Evolutionary conservation across 2,888 invertebrate species (phyloP), one percentile per base, ranked within the genome.

Genomic region (Aporophyla nigra): DNA sequence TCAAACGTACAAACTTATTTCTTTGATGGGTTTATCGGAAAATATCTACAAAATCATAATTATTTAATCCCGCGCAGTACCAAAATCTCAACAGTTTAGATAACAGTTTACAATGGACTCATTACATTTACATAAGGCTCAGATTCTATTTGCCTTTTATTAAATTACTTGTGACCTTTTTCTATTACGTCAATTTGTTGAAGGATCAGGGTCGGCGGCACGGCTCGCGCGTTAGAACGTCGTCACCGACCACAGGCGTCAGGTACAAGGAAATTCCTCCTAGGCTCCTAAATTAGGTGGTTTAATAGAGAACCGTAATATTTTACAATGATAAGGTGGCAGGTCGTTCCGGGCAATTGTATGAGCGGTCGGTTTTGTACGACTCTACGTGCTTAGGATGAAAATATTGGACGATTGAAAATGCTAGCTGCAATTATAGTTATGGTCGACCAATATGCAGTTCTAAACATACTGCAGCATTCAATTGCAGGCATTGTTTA

Each of bases 81-180:
- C 62, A 33, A 43, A 58, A 63, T 24, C 40, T 40, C 19, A 14
- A n/a, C n/a, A n/a, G n/a, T n/a, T n/a, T n/a, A n/a, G 54, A 72
- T 79, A 76, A 77, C 77, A n/a, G 56, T 80, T 68, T 61, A 73
- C 76, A 74, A 79, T 77, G 61, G 56, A 49, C 70, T 71, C 71
- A 54, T 43, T 43, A 63, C 27, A 80, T 86, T 77, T 82, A 80
- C 86, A 77, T 83, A 85, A 72, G 51, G 51, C 54, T 40, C 67
- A 63, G 59, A 76, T 70, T 82, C 63, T 75, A 79, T 85, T 76
- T 74, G 65, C 53, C 24, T 58, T 78, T 84, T 83, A 82, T 80
- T 83, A 66, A 83, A 83, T 86, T 63, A 78, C 75, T 78, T 80
- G 78, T 74, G 83, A 81, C 78, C 85, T 81, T 87, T 87, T 78